phyloP scores from a whole-genome alignment of 2,113 vertebrate genomes.

The Morphnarchus princeps region DNA sequence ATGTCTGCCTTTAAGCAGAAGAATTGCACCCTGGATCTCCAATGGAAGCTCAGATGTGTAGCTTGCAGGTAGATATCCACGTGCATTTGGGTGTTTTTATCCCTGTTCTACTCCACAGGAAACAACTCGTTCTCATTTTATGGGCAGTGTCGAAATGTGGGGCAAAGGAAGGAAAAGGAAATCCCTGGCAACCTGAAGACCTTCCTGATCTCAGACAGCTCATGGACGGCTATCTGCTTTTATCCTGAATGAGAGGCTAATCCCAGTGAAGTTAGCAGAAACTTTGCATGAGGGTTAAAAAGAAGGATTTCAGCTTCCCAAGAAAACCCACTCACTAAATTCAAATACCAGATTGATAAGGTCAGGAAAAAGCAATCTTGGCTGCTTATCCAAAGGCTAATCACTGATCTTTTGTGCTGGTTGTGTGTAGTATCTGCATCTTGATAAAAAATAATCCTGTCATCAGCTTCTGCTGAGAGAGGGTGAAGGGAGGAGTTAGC shows the following conservation, averaged over 20 bases:
- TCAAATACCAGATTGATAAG: slow-evolving; percentile 57
- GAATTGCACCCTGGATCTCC: background rate
- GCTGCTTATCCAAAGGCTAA: slow-evolving; percentile 47
- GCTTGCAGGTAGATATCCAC: background rate
- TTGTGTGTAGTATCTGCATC: slow-evolving; percentile 25
- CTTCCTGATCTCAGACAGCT: background rate
- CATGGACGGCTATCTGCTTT: background rate
- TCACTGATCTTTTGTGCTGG: slow-evolving; percentile 56
- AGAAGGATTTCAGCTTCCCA: background rate
- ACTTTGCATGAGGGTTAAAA: background rate
- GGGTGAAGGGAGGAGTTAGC: slow-evolving; percentile 29
- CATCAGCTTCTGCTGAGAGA: slow-evolving; percentile 21
- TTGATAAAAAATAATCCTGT: slow-evolving; percentile 59
- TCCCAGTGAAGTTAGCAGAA: slow-evolving; percentile 2
- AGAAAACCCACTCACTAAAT: slow-evolving; percentile 28
- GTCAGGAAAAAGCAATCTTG: slow-evolving; percentile 45
- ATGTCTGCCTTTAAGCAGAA: background rate
- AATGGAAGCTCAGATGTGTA: background rate
- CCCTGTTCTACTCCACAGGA: background rate
- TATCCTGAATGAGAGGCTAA: background rate
- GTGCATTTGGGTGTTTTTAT: background rate
- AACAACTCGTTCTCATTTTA: background rate
- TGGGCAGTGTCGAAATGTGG: background rate
- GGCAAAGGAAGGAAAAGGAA: slow-evolving; percentile 14
- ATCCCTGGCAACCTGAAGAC: background rate